These are phyloP conservation scores for Mesitornis unicolor DNA, from an alignment of 2,113 vertebrate species.

Conservation along the genomic window DNA sequence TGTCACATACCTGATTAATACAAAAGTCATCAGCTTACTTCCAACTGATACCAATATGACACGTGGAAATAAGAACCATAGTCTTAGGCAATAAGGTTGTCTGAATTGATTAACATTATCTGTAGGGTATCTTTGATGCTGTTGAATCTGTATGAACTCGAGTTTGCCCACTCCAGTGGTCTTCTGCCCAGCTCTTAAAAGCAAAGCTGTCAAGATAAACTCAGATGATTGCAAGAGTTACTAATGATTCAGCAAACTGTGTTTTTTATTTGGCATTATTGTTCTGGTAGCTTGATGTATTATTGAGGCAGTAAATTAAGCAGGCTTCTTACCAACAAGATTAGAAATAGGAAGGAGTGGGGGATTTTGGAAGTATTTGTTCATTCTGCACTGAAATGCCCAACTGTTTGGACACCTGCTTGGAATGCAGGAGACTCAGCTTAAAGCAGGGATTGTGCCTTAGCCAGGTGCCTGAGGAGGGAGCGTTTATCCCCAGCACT, in stretches of 20 bases:
- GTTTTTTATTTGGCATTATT: neutral
- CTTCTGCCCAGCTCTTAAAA: neutral
- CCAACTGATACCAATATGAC: neutral
- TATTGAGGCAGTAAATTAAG: neutral
- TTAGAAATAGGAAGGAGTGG: neutral
- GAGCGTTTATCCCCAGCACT: neutral
- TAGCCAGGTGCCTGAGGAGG: neutral
- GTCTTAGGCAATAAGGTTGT: neutral
- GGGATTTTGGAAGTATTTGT: neutral
- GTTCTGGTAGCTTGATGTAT: neutral
- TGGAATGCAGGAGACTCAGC: neutral
- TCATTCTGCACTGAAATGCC: neutral
- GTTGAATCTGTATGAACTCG: neutral
- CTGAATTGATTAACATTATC: neutral
- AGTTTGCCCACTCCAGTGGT: neutral
- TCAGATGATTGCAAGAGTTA: neutral
- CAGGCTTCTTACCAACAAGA: neutral
- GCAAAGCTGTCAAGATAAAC: neutral
- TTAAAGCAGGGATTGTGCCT: neutral
- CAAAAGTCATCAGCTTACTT: neutral
- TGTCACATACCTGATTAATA: neutral
- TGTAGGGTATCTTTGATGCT: neutral
- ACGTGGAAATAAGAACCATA: neutral
- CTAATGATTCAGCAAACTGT: neutral
- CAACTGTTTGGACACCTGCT: neutral